phyloP scores from a whole-genome alignment of 2,113 vertebrate genomes.

The Aviceda subcristata region DNA sequence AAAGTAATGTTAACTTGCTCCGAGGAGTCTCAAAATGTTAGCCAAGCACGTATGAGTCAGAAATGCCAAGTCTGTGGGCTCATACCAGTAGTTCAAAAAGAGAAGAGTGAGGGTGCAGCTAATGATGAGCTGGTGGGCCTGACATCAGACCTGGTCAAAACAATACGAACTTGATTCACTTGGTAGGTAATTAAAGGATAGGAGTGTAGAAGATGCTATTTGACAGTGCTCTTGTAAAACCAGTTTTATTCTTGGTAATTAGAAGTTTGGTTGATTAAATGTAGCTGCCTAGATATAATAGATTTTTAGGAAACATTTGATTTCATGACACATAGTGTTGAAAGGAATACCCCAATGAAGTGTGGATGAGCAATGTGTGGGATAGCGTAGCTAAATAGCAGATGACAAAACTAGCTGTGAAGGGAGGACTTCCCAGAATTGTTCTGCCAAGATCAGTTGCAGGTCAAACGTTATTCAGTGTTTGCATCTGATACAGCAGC shows the following conservation, averaged over 20 bases:
- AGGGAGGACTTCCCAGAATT: neutral
- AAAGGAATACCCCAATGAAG: neutral
- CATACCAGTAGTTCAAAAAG: neutral
- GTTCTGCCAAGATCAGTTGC: neutral
- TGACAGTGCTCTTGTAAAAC: neutral
- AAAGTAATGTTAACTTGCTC: neutral
- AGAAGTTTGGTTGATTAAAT: constrained; percentile 11
- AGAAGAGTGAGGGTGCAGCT: constrained; percentile 6
- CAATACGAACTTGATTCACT: constrained; percentile 13
- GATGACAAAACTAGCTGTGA: neutral
- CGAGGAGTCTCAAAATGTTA: neutral
- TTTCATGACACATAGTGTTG: neutral
- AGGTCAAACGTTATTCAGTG: neutral
- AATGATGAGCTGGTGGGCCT: constrained; percentile 37
- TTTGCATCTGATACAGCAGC: neutral
- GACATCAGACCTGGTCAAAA: neutral
- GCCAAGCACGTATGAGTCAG: neutral
- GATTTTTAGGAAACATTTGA: neutral
- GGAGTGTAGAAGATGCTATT: neutral
- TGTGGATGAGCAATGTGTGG: neutral
- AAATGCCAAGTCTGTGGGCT: neutral
- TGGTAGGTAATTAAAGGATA: constrained; percentile 36
- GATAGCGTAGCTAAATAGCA: neutral
- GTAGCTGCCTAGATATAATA: neutral
- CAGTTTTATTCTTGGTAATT: constrained; percentile 28